A percentile compares a stretch with the other conserved stretches of the same genome.
Conservation (phyloP, 2,113 vertebrate species). For the Siniperca chuatsi region DNA sequence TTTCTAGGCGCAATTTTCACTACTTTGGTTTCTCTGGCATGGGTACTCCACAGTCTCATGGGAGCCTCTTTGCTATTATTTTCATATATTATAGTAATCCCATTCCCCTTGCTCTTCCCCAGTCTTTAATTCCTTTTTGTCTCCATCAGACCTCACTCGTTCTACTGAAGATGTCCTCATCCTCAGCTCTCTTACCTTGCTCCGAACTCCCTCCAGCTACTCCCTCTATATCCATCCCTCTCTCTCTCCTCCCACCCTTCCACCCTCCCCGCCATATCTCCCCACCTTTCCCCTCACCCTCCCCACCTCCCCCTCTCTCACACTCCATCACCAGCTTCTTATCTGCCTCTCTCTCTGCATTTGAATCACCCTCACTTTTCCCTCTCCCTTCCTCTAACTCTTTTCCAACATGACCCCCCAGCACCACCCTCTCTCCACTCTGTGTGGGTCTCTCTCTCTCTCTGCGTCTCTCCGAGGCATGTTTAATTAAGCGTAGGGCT, state of each 20-base stretch:
- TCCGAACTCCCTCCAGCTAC: conserved; percentile 45
- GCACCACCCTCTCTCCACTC: not conserved
- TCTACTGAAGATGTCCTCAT: conserved; percentile 56
- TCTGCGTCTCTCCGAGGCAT: conserved; percentile 77
- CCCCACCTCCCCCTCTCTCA: conserved; percentile 31
- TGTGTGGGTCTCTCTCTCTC: conserved; percentile 21
- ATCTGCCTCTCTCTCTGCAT: conserved; percentile 72
- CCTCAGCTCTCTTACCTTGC: conserved; percentile 47
- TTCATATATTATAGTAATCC: conserved; percentile 75
- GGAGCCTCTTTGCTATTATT: conserved; percentile 69
- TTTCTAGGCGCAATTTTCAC: conserved; percentile 50
- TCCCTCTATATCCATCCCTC: conserved; percentile 55
- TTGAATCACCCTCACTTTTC: conserved; percentile 74
- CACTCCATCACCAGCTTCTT: conserved; percentile 74
- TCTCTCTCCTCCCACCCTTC: conserved; percentile 50
- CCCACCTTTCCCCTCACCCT: conserved; percentile 57
- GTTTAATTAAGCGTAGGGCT: conserved; percentile 85
- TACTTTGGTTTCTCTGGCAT: conserved; percentile 51
- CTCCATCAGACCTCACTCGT: conserved; percentile 58
- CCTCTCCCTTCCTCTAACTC: conserved; percentile 59
- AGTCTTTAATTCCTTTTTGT: conserved; percentile 68
- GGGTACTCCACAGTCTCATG: conserved; percentile 37
- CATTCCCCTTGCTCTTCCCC: conserved; percentile 47
- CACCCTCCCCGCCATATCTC: conserved; percentile 61
- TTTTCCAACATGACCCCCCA: conserved; percentile 53